These are phyloP conservation scores for Hirudinaria manillensis DNA, from an alignment of 2,888 invertebrate species.

Conservation along the genomic window DNA sequence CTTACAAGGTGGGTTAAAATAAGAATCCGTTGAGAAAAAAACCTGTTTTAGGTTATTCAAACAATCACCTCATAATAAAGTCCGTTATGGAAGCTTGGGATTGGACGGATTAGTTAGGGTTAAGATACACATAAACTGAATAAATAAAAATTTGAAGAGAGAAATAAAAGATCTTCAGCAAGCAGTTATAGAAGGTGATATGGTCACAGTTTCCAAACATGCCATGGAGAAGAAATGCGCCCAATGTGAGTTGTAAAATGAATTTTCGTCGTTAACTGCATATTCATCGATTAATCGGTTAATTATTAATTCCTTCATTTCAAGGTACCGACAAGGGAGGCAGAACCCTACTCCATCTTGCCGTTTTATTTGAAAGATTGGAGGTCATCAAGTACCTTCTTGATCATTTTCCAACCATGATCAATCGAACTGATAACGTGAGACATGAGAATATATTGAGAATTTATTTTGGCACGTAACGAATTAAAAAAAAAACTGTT, in stretches of 20 bases:
- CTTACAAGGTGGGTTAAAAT: constrained; percentile 44
- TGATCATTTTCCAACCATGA: constrained; percentile 44
- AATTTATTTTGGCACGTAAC: neutral
- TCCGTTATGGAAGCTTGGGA: no score
- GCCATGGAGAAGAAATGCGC: constrained; percentile 44
- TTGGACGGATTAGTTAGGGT: no score
- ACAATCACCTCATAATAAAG: no score
- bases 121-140: no score
- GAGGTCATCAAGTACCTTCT: constrained; percentile 44
- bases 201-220: constrained; percentile 43
- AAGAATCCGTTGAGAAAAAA: neutral
- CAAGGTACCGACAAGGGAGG: constrained; percentile 47
- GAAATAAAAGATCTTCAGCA: constrained; percentile 44
- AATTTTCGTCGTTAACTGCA: neutral
- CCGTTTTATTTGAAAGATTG: constrained; percentile 45
- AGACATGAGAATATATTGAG: constrained; percentile 32
- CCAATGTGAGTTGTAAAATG: constrained; percentile 34
- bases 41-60: neutral
- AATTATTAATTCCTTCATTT: no score
- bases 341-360: constrained; percentile 48
- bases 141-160: constrained; percentile 39
- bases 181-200: constrained; percentile 44
- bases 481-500: neutral
- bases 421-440: constrained; percentile 48
- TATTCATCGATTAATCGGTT: no score